phyloP scores from a whole-genome alignment of 2,888 invertebrate species.

The Ochlodes sylvanus region DNA sequence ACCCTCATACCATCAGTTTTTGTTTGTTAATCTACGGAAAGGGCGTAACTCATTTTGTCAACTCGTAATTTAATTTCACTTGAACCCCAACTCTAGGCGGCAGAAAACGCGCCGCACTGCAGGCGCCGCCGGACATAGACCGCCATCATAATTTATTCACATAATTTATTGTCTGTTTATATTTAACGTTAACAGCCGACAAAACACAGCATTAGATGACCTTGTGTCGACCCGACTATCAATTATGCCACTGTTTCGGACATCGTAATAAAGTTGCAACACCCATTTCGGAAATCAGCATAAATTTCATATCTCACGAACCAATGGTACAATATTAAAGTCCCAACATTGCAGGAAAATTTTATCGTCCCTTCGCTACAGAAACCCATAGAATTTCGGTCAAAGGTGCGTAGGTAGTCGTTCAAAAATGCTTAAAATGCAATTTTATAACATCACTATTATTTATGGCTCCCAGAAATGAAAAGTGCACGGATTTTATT shows the following conservation, averaged over 20 bases:
- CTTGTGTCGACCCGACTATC: constrained; percentile 50
- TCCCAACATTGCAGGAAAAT: constrained; percentile 62
- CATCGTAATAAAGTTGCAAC: constrained; percentile 33
- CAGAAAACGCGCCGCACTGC: constrained; percentile 51
- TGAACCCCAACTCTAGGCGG: constrained; percentile 66
- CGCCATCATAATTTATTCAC: constrained; percentile 68
- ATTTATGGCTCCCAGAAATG: constrained; percentile 82
- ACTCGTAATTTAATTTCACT: constrained; percentile 83
- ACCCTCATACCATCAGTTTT: constrained; percentile 83
- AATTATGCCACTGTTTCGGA: constrained; percentile 35
- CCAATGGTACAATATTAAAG: constrained; percentile 43
- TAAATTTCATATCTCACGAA: constrained; percentile 37
- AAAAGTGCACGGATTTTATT: constrained; percentile 84
- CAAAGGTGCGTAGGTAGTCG: constrained; percentile 69
- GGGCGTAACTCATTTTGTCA: constrained; percentile 85
- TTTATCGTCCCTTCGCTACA: constrained; percentile 56
- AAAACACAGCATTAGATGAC: constrained; percentile 46
- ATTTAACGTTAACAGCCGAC: constrained; percentile 53
- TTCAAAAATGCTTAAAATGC: constrained; percentile 83
- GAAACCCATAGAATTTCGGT: constrained; percentile 57
- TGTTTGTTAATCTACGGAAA: constrained; percentile 85
- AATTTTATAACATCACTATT: constrained; percentile 79
- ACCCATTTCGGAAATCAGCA: constrained; percentile 34
- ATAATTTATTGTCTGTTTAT: constrained; percentile 70
- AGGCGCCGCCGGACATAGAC: constrained; percentile 65